These are phyloP conservation scores for Rhizomys pruinosus DNA, from an alignment of 2,113 vertebrate species.

Conservation along the genomic window DNA sequence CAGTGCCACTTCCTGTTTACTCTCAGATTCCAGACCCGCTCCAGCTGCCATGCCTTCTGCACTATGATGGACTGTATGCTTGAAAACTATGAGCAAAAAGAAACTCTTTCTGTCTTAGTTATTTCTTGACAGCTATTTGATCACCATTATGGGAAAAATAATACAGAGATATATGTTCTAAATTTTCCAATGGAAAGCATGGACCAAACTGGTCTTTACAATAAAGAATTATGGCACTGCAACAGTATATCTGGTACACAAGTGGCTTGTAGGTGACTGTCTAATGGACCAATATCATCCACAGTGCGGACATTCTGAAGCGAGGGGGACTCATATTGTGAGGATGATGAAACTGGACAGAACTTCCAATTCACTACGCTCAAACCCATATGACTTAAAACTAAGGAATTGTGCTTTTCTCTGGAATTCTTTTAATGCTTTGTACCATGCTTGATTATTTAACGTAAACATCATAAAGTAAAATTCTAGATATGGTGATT, in stretches of 20 bases:
- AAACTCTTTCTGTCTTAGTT: neutral
- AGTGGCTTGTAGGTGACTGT: neutral
- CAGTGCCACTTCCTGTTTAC: too few relatives aligned
- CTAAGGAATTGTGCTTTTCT: neutral
- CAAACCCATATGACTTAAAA: neutral
- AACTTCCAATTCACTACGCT: neutral
- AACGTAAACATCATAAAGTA: neutral
- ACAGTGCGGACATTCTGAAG: neutral
- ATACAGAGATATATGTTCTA: neutral
- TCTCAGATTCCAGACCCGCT: neutral
- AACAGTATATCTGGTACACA: neutral
- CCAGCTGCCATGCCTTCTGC: neutral
- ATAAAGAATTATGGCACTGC: neutral
- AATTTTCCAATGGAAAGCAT: neutral
- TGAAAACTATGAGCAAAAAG: neutral
- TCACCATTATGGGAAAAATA: too few relatives aligned
- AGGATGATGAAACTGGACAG: too few relatives aligned
- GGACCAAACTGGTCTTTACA: neutral
- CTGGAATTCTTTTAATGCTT: neutral
- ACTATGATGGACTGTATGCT: neutral
- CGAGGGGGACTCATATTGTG: neutral
- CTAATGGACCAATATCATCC: neutral
- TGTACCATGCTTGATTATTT: neutral
- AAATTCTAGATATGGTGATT: neutral
- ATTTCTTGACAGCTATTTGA: neutral